Base-by-base conservation (phyloP, 2,797 vertebrate species). In the Sebastes melanostomus region DNA sequence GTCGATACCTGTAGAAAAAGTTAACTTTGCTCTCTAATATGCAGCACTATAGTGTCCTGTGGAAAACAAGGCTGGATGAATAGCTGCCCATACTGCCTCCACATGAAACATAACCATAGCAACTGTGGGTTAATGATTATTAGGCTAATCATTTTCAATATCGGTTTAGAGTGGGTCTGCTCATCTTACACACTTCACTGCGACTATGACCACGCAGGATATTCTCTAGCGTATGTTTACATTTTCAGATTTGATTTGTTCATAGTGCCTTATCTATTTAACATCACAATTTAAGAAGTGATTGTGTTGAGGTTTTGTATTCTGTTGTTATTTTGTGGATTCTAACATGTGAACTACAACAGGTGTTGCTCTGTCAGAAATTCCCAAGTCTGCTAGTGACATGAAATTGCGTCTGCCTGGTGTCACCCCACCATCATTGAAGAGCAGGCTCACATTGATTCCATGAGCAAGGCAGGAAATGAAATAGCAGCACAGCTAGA, bases 391-490 rank as follows among this genome's bases (percentile, higher is more conserved):
- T 77, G 32, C 24, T 60, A 52, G 61, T 69, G 77, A 86, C 81
- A 81, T 81, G 79, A 92, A 89, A 89, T 78, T 76, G 65, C 18
- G 60, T 72, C 46, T 75, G 78, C 61, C 76, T 78, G 70, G 84
- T 86, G 88, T 92, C 84, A 82, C 61, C 36, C 32, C 61, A 34
- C 70, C 70, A 65, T 75, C 90, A 88, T 84, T 58, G 25, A 85
- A 77, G 55, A 77, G 52, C 77, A 62, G 32, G 73, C 66, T 78
- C 59, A 22, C 72, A 70, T 77, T 89, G 90, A 93, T 90, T 92
- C 91, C 89, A 85, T 80, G 81, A 94, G 90, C 85, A 78, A 89
- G 68, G 83, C 83, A 77, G 92, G 92, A 94, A 94, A 95, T 94
- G 80, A 94, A 94, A 94, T 86, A 80, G 86, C 77, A 73, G 87